Base-by-base conservation (phyloP, 2,888 invertebrate genomes). In the Carpatolechia fugitivella region DNA sequence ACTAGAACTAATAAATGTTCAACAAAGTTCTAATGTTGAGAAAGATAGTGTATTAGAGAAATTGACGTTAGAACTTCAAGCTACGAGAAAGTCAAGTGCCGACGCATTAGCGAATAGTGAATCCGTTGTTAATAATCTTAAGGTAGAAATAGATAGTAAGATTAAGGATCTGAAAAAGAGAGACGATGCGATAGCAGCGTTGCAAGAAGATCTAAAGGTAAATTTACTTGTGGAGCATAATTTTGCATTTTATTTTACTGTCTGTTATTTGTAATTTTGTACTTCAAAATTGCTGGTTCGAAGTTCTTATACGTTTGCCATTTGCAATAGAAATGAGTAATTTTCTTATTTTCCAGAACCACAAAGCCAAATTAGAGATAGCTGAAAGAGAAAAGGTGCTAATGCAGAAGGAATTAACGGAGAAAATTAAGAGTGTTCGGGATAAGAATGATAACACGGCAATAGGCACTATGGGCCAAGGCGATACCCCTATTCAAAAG, bases 171-270 rank as follows among this genome's bases (percentile, higher is more conserved):
- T 90, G 51, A 82, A 78, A 63, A 75, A 77, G 35, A 89, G 84
- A 60, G 83, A 87, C 60, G 82, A 85, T 16, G 65, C 78, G 52
- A 80, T 90, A 58, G 61, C 59, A 29, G 82, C 74, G 63, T 69
- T 90, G 60, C 85, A 86, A 63, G 82, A 84, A 58, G 90, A 91
- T 59, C 62, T 90, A 1, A 87, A 84, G 82, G 90, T 89, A 73
- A 48, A 16, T 53, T 8, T n/a, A n/a, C n/a, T 49, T 7, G 3
- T 6, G 8, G 13, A 6, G 20, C 40, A 40, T 18, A 24, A 1
- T 36, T 33, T 52, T 24, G 24, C 6, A 24, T 4, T 24, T 4
- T 6, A 24, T 24, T 24, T 24, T n/a, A n/a, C n/a, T n/a, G n/a
- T n/a, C n/a, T n/a, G n/a, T n/a, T n/a, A n/a, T n/a, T n/a, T n/a